phyloP scores from a whole-genome alignment of 2,888 invertebrate species.

The Drosophila fulvimacula region DNA sequence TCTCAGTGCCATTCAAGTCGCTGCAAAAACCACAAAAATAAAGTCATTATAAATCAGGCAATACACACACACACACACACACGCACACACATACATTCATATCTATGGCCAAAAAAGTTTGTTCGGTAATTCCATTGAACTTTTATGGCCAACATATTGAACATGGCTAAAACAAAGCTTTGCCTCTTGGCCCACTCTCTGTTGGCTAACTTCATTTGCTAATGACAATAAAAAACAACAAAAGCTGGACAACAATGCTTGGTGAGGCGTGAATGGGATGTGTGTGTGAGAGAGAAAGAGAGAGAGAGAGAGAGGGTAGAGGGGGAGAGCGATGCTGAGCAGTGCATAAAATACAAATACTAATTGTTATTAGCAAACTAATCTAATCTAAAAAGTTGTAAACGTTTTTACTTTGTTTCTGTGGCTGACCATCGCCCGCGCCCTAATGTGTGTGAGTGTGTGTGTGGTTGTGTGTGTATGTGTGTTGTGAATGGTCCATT shows the following conservation, averaged over 20 bases:
- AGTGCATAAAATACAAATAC: slow-evolving; percentile 82
- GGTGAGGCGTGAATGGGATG: not conserved
- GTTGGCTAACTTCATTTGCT: slow-evolving; percentile 69
- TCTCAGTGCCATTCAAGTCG: slow-evolving; percentile 28
- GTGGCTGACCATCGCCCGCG: slow-evolving; percentile 60
- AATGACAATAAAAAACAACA: slow-evolving; percentile 73
- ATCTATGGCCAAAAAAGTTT: slow-evolving; percentile 43
- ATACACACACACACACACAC: not conserved
- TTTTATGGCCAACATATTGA: slow-evolving; percentile 61
- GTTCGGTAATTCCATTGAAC: slow-evolving; percentile 60
- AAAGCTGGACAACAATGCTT: slow-evolving; percentile 31
- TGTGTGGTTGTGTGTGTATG: not conserved
- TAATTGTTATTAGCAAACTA: slow-evolving; percentile 84
- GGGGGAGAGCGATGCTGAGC: slow-evolving; percentile 47
- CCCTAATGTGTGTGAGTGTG: slow-evolving; percentile 6
- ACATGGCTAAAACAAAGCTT: slow-evolving; percentile 15
- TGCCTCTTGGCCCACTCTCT: not conserved
- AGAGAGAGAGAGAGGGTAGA: not conserved
- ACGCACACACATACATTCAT: slow-evolving; percentile 3
- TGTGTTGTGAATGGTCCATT: slow-evolving; percentile 62
- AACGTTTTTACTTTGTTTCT: slow-evolving; percentile 75
- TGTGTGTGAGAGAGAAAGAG: not conserved
- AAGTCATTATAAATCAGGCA: slow-evolving; percentile 42
- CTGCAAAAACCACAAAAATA: slow-evolving; percentile 36
- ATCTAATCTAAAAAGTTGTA: slow-evolving; percentile 83